A percentile compares a stretch with the other conserved stretches of the same genome.
Conservation (phyloP, 2,113 vertebrate genomes). For the Cervus canadensis region DNA sequence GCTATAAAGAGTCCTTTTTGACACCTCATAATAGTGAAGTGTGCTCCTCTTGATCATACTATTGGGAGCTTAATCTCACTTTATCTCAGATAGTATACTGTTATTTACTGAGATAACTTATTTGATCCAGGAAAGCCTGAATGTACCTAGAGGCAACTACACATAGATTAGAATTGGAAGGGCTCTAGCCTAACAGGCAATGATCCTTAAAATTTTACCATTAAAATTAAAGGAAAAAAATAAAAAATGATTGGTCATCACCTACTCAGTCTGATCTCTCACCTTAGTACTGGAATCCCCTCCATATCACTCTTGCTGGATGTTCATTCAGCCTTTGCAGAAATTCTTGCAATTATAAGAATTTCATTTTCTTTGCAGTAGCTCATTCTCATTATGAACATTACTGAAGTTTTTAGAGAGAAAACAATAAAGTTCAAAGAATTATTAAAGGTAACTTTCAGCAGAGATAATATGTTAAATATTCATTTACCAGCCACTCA, state of each 20-base stretch:
- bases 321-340: background rate
- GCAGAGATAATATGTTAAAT: background rate
- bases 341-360: background rate
- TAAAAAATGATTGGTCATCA: background rate
- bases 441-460: background rate
- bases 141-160: background rate
- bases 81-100: background rate
- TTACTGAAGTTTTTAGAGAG: background rate
- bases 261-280: background rate
- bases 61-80: background rate
- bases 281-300: background rate
- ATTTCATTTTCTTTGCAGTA: background rate
- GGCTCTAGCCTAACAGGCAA: background rate
- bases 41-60: background rate
- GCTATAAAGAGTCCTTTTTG: background rate
- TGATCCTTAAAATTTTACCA: background rate
- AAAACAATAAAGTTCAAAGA: background rate
- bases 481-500: background rate
- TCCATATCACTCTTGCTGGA: background rate
- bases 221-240: background rate
- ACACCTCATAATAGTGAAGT: background rate
- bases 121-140: background rate
- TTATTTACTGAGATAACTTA: background rate
- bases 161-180: background rate
- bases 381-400: background rate